Conservation (phyloP, 2,888 invertebrate species). For the Dascillus cervinus region DNA sequence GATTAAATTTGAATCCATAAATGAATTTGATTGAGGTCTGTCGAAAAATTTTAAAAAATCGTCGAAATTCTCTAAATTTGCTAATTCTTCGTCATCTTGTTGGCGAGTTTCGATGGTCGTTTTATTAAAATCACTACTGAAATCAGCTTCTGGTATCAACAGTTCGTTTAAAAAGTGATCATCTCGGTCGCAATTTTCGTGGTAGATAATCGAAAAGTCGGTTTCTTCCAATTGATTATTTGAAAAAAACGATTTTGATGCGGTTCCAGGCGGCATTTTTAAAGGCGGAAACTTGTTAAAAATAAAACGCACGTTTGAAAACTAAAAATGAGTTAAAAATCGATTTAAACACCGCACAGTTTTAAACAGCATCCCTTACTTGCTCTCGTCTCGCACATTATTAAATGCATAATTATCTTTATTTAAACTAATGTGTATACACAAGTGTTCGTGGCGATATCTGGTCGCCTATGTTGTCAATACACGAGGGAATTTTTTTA, state of each 20-base stretch:
- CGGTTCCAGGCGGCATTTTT: conserved; percentile 13
- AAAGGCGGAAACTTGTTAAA: too few relatives aligned
- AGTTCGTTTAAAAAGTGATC: too few relatives aligned
- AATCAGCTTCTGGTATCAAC: conserved; percentile 2
- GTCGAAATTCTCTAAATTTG: conserved; percentile 12
- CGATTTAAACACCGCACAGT: too few relatives aligned
- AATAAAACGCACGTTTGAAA: too few relatives aligned
- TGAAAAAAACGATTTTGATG: conserved; percentile 4
- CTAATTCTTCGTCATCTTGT: conserved; percentile 3
- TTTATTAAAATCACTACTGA: conserved; percentile 7
- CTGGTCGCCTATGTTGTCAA: conserved; percentile 11
- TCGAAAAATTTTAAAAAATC: conserved; percentile 14
- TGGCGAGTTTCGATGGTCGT: conserved; percentile 1
- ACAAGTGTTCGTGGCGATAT: conserved; percentile 14
- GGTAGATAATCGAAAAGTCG: neutral
- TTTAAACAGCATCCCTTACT: too few relatives aligned
- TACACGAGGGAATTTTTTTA: conserved; percentile 33
- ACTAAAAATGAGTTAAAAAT: too few relatives aligned
- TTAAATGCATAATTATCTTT: conserved; percentile 11
- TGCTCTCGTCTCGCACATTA: too few relatives aligned
- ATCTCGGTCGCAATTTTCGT: too few relatives aligned
- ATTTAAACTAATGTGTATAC: conserved; percentile 13
- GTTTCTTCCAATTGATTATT: conserved; percentile 4
- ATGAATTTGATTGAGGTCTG: conserved; percentile 11
- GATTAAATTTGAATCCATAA: conserved; percentile 5